phyloP scores from a whole-genome alignment of 2,797 vertebrate species.

The Enteromius fasciolatus region DNA sequence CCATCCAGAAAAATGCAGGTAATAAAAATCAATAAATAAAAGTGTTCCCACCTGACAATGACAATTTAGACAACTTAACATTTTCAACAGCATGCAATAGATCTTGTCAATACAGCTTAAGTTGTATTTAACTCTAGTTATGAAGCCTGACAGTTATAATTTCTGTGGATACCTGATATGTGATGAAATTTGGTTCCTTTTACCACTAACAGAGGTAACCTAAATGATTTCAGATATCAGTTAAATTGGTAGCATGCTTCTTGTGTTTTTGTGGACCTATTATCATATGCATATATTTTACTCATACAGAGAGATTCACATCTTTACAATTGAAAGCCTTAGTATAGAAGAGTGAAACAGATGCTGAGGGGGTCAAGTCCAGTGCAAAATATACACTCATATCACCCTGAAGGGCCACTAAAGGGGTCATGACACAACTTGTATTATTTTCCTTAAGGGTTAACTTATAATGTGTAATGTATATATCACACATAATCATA shows the following conservation, averaged over 20 bases:
- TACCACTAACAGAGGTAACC: conserved; percentile 12
- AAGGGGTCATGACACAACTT: background rate
- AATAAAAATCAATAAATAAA: background rate
- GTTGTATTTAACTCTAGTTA: background rate
- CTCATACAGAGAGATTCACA: background rate
- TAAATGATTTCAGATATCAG: conserved; percentile 15
- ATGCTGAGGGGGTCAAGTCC: background rate
- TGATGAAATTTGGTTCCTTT: conserved; percentile 19
- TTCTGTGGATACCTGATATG: background rate
- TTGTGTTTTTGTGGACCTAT: conserved; percentile 9
- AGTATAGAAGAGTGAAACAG: conserved; percentile 1
- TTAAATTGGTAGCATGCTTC: conserved; percentile 18
- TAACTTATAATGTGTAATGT: background rate
- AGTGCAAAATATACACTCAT: background rate
- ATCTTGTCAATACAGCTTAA: background rate
- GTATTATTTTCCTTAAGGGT: background rate
- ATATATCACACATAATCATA: background rate
- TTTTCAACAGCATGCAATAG: background rate
- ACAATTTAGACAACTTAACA: background rate
- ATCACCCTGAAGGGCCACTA: background rate
- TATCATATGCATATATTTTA: background rate
- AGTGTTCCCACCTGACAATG: background rate
- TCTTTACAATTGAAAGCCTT: background rate
- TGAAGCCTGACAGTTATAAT: background rate
- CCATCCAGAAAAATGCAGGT: background rate